phyloP scores from a whole-genome alignment of 2,888 invertebrate species.

The Drosophila quinaria region DNA sequence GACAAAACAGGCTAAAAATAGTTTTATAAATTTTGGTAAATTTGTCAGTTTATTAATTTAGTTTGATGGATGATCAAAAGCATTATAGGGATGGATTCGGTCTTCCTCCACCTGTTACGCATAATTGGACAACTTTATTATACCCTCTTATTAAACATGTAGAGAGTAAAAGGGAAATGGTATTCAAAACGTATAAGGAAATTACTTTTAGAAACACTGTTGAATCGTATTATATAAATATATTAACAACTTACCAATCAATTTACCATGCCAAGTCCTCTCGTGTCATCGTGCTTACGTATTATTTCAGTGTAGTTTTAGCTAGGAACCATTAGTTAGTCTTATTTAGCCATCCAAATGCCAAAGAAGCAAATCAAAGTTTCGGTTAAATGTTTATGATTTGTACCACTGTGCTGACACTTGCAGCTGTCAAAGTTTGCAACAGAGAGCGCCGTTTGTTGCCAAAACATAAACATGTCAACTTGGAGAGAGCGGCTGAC shows the following conservation, averaged over 20 bases:
- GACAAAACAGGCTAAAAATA: too few relatives aligned
- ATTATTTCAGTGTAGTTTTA: slow-evolving; percentile 62
- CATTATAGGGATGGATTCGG: too few relatives aligned
- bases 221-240: background rate
- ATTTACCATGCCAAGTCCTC: slow-evolving; percentile 40
- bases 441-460: slow-evolving; percentile 69
- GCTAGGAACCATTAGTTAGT: slow-evolving; percentile 73
- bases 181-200: too few relatives aligned
- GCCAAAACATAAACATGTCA: slow-evolving; percentile 80
- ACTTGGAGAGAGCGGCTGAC: slow-evolving; percentile 42
- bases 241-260: slow-evolving; percentile 59
- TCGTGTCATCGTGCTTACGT: slow-evolving; percentile 30
- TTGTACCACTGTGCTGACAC: slow-evolving; percentile 75
- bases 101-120: too few relatives aligned
- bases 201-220: too few relatives aligned
- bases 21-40: too few relatives aligned
- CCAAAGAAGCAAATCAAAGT: slow-evolving; percentile 17
- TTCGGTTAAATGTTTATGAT: slow-evolving; percentile 34
- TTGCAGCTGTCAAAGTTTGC: slow-evolving; percentile 74
- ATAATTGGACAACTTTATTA: too few relatives aligned
- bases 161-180: too few relatives aligned
- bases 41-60: too few relatives aligned
- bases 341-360: slow-evolving; percentile 33
- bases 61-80: too few relatives aligned
- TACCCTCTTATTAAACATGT: too few relatives aligned